These are phyloP conservation scores for Phaethon lepturus DNA, from an alignment of 2,113 vertebrate genomes.

Conservation along the genomic window DNA sequence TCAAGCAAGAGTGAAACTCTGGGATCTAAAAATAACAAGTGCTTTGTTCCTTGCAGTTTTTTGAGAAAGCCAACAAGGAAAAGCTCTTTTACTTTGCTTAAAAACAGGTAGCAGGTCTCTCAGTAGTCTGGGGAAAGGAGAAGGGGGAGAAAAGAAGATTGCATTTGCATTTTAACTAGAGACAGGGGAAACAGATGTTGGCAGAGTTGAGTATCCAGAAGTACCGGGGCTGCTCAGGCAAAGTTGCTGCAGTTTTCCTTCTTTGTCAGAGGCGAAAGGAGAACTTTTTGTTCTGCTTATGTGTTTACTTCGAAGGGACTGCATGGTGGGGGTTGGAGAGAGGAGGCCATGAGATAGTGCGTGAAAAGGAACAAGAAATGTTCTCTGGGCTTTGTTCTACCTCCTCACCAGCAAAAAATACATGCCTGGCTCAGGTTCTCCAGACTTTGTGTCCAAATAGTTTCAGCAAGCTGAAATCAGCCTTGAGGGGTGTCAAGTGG, in stretches of 20 bases:
- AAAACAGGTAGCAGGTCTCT: background rate
- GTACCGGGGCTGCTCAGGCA: background rate
- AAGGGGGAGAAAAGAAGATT: background rate
- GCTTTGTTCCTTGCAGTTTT: background rate
- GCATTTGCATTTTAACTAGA: background rate
- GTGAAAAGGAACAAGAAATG: background rate
- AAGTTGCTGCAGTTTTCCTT: background rate
- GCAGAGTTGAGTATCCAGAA: background rate
- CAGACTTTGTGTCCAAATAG: background rate
- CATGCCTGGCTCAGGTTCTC: background rate
- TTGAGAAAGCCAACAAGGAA: background rate
- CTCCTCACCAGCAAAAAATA: background rate
- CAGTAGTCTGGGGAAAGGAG: background rate
- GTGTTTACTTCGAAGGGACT: background rate
- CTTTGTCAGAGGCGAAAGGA: background rate
- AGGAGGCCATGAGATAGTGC: background rate
- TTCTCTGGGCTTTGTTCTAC: background rate
- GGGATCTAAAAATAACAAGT: background rate
- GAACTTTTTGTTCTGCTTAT: background rate
- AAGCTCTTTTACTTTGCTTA: background rate
- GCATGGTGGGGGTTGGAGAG: fast-evolving
- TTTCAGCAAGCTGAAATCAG: background rate
- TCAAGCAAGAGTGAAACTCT: background rate
- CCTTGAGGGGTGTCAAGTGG: background rate
- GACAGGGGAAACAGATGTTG: background rate